Evolutionary conservation across 1,140 invertebrate genomes (phyloP).

Genomic region (Glomeris maerens): DNA sequence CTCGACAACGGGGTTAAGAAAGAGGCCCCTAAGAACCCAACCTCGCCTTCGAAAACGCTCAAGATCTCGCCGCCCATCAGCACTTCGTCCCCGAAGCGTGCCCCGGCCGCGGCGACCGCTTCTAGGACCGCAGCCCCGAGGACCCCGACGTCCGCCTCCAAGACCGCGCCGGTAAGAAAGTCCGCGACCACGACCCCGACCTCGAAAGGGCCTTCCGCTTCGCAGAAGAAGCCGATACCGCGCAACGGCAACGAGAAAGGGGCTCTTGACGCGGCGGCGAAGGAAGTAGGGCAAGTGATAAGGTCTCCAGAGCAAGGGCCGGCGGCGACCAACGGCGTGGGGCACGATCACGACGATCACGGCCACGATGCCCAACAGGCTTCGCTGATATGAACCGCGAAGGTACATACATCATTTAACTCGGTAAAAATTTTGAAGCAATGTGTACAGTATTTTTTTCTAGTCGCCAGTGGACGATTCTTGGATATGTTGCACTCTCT

Average conservation of each 20-base stretch:
- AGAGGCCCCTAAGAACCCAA: constrained; percentile 8
- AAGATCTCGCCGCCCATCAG: neutral
- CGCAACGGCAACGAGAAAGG: neutral
- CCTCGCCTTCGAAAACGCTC: neutral
- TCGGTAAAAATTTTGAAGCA: no score
- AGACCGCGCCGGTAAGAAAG: neutral
- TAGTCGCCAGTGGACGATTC: no score
- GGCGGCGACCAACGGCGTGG: no score
- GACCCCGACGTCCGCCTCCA: neutral
- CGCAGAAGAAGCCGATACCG: neutral
- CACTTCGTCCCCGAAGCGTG: neutral
- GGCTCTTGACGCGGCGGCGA: neutral
- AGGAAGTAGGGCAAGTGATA: no score
- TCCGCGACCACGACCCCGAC: neutral
- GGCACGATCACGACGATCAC: no score
- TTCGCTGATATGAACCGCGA: no score
- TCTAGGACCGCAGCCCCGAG: neutral
- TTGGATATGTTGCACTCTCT: no score
- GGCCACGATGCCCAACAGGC: no score
- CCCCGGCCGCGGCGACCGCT: neutral
- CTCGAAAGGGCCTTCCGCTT: no score
- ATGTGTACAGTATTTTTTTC: no score
- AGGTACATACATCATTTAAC: no score
- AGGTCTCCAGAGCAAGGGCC: no score
- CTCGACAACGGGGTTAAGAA: constrained; percentile 1